A percentile compares a stretch with the other conserved stretches of the same genome.
These are phyloP conservation scores for Notarius quadriscutis DNA, from an alignment of 2,113 vertebrate species.

Conservation along the genomic window DNA sequence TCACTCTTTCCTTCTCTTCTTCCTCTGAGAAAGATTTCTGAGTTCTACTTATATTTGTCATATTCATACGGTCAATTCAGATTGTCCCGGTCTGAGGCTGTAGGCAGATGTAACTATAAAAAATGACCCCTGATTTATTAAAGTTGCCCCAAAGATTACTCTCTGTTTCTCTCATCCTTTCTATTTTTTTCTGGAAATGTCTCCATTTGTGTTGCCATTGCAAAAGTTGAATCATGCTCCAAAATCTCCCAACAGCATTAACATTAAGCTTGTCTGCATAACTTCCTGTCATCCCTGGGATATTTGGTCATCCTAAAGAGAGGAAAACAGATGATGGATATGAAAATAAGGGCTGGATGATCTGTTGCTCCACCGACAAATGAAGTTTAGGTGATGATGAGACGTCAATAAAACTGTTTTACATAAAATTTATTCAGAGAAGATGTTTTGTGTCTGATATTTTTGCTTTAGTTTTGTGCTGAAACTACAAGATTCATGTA, in stretches of 20 bases:
- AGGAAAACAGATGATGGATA: neutral
- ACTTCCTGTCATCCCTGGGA: neutral
- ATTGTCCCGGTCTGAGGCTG: neutral
- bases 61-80: neutral
- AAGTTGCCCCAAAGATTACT: neutral
- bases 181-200: neutral
- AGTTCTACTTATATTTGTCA: neutral
- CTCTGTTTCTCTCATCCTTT: neutral
- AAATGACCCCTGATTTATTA: conserved; percentile 4
- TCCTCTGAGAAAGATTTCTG: neutral
- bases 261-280: neutral
- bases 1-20: neutral
- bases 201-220: neutral
- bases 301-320: neutral
- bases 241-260: neutral
- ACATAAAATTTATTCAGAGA: neutral
- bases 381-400: neutral
- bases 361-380: neutral
- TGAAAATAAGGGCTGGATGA: neutral
- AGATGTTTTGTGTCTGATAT: neutral
- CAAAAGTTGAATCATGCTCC: neutral
- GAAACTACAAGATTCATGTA: neutral
- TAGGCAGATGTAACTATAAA: conserved; percentile 14
- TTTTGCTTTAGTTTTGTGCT: neutral
- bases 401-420: neutral